Evolutionary conservation across 2,797 vertebrate species (phyloP), one percentile per base, ranked within the genome.

Genomic region (Odontamblyopus lacepedii): DNA sequence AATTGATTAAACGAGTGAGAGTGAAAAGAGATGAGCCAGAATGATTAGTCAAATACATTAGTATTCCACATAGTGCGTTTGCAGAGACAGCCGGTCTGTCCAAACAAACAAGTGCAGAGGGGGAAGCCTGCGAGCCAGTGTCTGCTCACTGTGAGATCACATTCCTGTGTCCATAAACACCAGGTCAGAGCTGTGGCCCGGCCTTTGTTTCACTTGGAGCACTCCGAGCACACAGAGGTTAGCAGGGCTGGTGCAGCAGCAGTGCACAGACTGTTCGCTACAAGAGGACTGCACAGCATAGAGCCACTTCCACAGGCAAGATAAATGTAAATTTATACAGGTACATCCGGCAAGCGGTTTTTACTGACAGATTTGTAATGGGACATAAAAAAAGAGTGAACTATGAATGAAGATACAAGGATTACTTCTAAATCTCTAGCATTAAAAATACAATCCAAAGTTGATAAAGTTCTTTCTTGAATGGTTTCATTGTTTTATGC

Each of bases 51-150:
- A 84, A 83, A 77, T 72, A 63, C 78, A 92, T 91, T 88, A 86
- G 88, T 91, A 92, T 92, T 90, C 88, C 76, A 68, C 87, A 78
- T 84, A 70, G 86, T 83, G 85, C 82, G 61, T 79, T 75, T 85
- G 77, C 87, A 66, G 85, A 91, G 83, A 91, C 89, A 91, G 90
- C 87, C 83, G 83, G 83, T 86, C 85, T 76, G 81, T 88, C 84
- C 83, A 92, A 91, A 92, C 87, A 92, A 92, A 91, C 87, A 92
- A 86, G 81, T 61, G 82, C 84, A 78, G 82, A 81, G 80, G 85
- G 85, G 82, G 82, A 78, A 78, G 82, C 70, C 83, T 89, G 85
- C 85, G 91, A 88, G 89, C 85, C 80, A 85, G 81, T 82, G 50
- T 82, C 78, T 76, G 9, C 81, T 87, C 82, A 77, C 76, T 66